These are phyloP conservation scores for Oophaga pumilio DNA, from an alignment of 2,113 vertebrate genomes.

Conservation along the genomic window DNA sequence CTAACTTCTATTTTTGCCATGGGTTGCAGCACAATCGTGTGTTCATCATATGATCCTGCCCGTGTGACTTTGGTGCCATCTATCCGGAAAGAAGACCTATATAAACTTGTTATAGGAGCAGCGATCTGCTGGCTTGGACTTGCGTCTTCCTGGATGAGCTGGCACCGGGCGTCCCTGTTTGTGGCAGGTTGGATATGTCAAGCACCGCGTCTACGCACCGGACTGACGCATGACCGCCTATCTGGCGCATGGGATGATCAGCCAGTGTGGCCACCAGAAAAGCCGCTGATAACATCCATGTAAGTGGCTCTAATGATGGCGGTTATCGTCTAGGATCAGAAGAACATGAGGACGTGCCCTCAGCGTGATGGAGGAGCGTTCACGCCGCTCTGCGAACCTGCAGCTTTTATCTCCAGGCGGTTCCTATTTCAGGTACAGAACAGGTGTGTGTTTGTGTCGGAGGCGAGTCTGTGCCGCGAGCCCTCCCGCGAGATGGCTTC, in stretches of 20 bases:
- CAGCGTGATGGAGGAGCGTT: not conserved
- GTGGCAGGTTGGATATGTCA: no score
- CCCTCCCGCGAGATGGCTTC: not conserved
- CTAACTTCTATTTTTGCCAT: no score
- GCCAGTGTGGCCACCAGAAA: not conserved
- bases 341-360: slow-evolving; percentile 1
- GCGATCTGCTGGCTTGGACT: no score
- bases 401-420: not conserved
- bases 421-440: slow-evolving; percentile 38
- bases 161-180: no score
- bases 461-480: not conserved
- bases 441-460: slow-evolving; percentile 22
- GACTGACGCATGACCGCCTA: no score
- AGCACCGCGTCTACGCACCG: no score
- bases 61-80: no score
- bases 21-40: no score
- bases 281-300: not conserved
- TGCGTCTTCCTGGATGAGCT: no score
- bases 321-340: not conserved
- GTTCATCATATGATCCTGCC: no score
- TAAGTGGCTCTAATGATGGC: not conserved
- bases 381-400: not conserved
- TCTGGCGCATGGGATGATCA: not conserved
- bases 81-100: no score
- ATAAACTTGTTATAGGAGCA: no score